Evolutionary conservation across 2,888 invertebrate species (phyloP).

Genomic region (Polyommatus iphigenia): DNA sequence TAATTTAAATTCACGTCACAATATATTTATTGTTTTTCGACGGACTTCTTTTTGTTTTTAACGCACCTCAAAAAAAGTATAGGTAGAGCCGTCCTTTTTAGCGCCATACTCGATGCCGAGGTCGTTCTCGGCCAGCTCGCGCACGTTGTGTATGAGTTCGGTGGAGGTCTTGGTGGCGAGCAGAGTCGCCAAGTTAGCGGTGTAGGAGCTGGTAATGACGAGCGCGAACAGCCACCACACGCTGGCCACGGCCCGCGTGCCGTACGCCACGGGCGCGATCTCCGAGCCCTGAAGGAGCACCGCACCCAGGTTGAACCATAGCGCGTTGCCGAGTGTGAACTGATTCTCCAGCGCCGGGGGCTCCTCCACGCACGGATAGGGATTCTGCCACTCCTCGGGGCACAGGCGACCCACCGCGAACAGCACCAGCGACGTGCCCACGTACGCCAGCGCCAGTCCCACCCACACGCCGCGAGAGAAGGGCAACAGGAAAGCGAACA

Average conservation of each 20-base stretch:
- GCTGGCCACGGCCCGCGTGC: conserved; percentile 91
- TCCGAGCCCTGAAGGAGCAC: conserved; percentile 93
- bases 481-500: conserved; percentile 95
- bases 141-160: conserved; percentile 86
- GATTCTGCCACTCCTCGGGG: conserved; percentile 94
- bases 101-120: conserved; percentile 92
- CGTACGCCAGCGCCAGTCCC: conserved; percentile 90
- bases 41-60: neutral
- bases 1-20: conserved; percentile 61
- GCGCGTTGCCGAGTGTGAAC: conserved; percentile 89
- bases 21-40: neutral
- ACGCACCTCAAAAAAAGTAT: conserved; percentile 90
- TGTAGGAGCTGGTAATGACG: conserved; percentile 92
- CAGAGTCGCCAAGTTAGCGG: conserved; percentile 94
- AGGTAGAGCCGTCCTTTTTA: conserved; percentile 91
- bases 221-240: conserved; percentile 94
- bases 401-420: conserved; percentile 90
- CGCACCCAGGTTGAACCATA: conserved; percentile 94
- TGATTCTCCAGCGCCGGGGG: conserved; percentile 91
- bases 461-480: conserved; percentile 91
- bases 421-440: conserved; percentile 88
- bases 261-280: conserved; percentile 92
- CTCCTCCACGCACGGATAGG: conserved; percentile 91
- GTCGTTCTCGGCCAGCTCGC: conserved; percentile 89
- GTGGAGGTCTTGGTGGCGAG: conserved; percentile 87